Conservation (phyloP, 2,888 invertebrate species). For the Drosophila flavopinicola region DNA sequence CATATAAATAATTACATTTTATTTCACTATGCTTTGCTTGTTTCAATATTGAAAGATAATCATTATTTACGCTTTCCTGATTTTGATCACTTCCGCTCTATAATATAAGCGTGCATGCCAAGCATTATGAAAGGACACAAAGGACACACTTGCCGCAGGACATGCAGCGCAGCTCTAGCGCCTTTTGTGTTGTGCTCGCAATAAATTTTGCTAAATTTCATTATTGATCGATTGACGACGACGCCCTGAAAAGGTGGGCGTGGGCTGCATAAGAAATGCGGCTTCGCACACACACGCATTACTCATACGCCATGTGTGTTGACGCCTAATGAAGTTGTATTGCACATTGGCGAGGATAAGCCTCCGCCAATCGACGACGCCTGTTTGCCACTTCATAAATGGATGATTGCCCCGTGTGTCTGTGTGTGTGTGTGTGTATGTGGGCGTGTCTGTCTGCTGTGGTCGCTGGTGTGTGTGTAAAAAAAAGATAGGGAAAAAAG, state of each 20-base stretch:
- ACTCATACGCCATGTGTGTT: conserved; percentile 55
- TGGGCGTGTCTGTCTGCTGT: conserved; percentile 53
- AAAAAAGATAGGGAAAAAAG: conserved; percentile 24
- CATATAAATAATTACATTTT: too few species aligned
- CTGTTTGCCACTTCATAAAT: conserved; percentile 65
- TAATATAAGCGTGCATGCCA: conserved; percentile 57
- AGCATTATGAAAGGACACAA: conserved; percentile 24
- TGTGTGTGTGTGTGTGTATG: conserved; percentile 1
- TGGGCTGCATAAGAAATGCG: conserved; percentile 50
- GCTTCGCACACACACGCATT: conserved; percentile 31
- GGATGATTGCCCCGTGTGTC: conserved; percentile 30
- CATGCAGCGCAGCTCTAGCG: conserved; percentile 16
- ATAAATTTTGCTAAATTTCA: conserved; percentile 74
- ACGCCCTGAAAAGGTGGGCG: conserved; percentile 10
- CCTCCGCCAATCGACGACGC: conserved; percentile 54
- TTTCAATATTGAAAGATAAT: too few species aligned
- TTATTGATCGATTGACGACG: conserved; percentile 63
- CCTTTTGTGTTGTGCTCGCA: conserved; percentile 30
- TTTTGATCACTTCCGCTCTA: conserved; percentile 60
- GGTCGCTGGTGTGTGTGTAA: neutral
- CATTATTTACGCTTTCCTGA: too few species aligned
- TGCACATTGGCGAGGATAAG: conserved; percentile 58
- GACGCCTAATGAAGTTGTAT: conserved; percentile 67
- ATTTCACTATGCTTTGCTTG: too few species aligned
- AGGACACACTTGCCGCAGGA: conserved; percentile 58